A percentile compares a stretch with the other conserved stretches of the same genome.
Evolutionary conservation across 1,140 invertebrate genomes (phyloP).

Genomic region (Ceratina australensis): DNA sequence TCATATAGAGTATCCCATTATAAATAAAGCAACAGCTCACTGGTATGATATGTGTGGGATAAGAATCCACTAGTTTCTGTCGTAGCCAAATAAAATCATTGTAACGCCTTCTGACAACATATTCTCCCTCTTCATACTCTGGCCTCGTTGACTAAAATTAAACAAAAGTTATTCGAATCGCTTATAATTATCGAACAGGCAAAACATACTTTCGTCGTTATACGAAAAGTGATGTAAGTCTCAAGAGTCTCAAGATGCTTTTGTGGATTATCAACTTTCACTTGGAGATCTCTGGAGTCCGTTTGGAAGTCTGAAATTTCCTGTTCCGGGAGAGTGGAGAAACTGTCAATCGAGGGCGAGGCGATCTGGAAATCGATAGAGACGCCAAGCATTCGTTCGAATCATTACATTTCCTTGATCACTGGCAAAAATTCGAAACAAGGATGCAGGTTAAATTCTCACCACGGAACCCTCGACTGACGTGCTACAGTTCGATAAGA

Average conservation of each 20-base stretch:
- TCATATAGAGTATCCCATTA: neutral
- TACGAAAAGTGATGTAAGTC: conserved; percentile 87
- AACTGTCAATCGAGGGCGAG: conserved; percentile 83
- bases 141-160: conserved; percentile 82
- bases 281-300: conserved; percentile 83
- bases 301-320: conserved; percentile 80
- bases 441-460: conserved; percentile 54
- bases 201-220: conserved; percentile 83
- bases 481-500: conserved; percentile 76
- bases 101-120: conserved; percentile 85
- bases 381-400: neutral
- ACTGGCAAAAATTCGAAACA: neutral
- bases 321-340: conserved; percentile 82
- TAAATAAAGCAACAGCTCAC: conserved; percentile 73
- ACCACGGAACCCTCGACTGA: conserved; percentile 78
- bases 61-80: conserved; percentile 83
- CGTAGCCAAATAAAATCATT: conserved; percentile 89
- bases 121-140: conserved; percentile 85
- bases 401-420: neutral
- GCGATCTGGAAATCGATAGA: conserved; percentile 74
- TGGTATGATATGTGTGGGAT: conserved; percentile 86
- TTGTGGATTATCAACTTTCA: conserved; percentile 88
- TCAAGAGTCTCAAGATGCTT: conserved; percentile 88
- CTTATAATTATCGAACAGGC: neutral
- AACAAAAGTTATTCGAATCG: conserved; percentile 6